Evolutionary conservation across 64 coral and sea anemone genomes (phyloP).

Genomic region (Platygyra sinensis): DNA sequence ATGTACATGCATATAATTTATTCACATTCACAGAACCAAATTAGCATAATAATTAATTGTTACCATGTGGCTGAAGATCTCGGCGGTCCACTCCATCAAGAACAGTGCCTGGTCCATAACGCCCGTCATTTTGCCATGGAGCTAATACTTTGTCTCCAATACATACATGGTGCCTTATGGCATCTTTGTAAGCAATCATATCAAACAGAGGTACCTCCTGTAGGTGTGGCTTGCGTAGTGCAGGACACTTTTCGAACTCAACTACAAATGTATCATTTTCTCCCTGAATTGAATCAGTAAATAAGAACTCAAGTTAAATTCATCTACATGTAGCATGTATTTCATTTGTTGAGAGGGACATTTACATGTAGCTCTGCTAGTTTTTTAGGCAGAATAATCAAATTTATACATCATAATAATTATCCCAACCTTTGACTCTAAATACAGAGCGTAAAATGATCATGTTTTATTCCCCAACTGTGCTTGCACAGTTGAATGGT

Average conservation of each 20-base stretch:
- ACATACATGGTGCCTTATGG: constrained; percentile 76
- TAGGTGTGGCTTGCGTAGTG: constrained; percentile 68
- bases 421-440: no score
- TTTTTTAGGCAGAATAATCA: no score
- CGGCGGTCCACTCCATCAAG: constrained; percentile 90
- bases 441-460: no score
- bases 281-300: constrained; percentile 29
- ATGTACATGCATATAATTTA: no score
- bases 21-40: no score
- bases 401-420: no score
- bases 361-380: no score
- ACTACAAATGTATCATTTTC: constrained; percentile 76
- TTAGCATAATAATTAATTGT: no score
- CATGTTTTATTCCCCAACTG: no score
- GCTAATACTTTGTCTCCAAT: constrained; percentile 98
- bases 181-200: constrained; percentile 91
- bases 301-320: neutral
- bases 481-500: no score
- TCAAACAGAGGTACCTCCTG: constrained; percentile 84
- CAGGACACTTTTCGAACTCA: constrained; percentile 87
- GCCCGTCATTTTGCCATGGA: constrained; percentile 96
- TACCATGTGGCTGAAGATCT: constrained; percentile 66
- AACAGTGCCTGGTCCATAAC: constrained; percentile 96
- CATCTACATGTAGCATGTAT: no score
- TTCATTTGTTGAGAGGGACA: no score